phyloP scores from a whole-genome alignment of 2,888 invertebrate genomes.

The Meta bourneti region DNA sequence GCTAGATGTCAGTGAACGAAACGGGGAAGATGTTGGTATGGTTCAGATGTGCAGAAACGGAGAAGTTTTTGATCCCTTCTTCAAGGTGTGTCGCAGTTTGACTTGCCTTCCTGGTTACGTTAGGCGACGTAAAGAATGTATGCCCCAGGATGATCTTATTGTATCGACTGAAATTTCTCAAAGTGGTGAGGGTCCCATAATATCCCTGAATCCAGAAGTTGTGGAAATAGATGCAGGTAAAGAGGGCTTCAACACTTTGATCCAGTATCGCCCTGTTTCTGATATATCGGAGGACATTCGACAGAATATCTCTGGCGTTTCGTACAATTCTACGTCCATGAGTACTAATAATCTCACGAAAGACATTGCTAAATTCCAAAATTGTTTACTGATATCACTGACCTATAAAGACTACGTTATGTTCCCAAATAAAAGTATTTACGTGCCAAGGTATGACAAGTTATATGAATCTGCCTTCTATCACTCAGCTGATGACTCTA shows the following conservation, averaged over 20 bases:
- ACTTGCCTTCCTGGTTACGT: conserved; percentile 80
- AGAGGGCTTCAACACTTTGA: background rate
- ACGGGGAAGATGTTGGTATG: conserved; percentile 79
- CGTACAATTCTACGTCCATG: conserved; percentile 32
- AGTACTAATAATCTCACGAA: background rate
- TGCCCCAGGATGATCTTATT: conserved; percentile 10
- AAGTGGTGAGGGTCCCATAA: conserved; percentile 32
- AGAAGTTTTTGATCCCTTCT: conserved; percentile 82
- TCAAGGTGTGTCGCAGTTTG: conserved; percentile 81
- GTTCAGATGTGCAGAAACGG: conserved; percentile 77
- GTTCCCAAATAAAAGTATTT: conserved; percentile 69
- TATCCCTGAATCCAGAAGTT: background rate
- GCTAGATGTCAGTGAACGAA: conserved; percentile 79
- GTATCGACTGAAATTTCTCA: background rate
- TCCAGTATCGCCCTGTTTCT: background rate
- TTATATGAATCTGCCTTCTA: conserved; percentile 66
- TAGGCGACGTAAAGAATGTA: conserved; percentile 79
- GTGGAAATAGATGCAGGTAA: background rate
- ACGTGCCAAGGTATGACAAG: conserved; percentile 71
- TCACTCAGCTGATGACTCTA: conserved; percentile 49
- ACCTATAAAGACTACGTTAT: conserved; percentile 63
- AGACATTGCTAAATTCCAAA: conserved; percentile 23
- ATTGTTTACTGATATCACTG: conserved; percentile 69
- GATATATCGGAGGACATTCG: background rate
- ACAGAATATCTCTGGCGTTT: background rate